phyloP scores from a whole-genome alignment of 2,113 vertebrate species.

The Naja naja region DNA sequence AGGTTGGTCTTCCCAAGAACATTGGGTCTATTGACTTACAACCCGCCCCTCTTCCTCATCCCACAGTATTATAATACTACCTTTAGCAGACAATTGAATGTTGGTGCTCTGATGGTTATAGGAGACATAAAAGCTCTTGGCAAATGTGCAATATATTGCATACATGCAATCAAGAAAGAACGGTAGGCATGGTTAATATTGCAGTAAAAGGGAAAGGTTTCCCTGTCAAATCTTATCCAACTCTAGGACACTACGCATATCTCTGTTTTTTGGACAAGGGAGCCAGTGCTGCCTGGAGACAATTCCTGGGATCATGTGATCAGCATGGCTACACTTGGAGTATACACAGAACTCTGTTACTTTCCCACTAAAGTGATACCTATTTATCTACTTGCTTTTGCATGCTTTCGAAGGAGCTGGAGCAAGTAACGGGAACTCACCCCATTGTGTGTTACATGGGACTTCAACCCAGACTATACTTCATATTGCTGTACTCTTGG shows the following conservation, averaged over 20 bases:
- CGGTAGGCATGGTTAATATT: conserved; percentile 7
- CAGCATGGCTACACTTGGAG: neutral
- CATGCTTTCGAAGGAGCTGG: neutral
- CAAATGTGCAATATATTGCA: neutral
- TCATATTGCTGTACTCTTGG: neutral
- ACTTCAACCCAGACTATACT: neutral
- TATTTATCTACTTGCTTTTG: neutral
- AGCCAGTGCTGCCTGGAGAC: neutral
- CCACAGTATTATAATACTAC: neutral
- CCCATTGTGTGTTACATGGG: neutral
- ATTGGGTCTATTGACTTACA: neutral
- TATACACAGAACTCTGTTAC: neutral
- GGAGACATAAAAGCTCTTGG: conserved; percentile 37
- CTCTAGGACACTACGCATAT: neutral
- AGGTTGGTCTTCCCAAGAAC: neutral
- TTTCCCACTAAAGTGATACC: neutral
- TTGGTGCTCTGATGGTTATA: conserved; percentile 30
- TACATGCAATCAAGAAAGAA: neutral
- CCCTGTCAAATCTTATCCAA: neutral
- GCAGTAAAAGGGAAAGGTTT: neutral
- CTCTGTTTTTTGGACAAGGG: neutral
- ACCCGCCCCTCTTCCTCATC: no score
- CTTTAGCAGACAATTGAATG: conserved; percentile 14
- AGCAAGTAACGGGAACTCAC: neutral
- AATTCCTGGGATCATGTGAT: neutral